A percentile compares a stretch with the other conserved stretches of the same genome.
Conservation (phyloP, 2,888 invertebrate species). For the Volucella zonaria region DNA sequence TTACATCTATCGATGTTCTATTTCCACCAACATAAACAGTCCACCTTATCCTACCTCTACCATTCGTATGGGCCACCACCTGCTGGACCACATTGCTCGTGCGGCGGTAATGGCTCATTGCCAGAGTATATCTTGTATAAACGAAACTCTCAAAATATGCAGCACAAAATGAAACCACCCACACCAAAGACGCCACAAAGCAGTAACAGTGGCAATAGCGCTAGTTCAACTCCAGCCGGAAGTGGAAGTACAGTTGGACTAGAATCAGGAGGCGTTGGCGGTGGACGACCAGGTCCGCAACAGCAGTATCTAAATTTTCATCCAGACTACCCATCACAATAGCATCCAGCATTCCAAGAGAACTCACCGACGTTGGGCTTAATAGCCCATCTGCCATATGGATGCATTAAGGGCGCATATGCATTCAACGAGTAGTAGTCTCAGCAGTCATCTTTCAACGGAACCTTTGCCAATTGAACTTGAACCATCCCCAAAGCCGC, state of each 20-base stretch:
- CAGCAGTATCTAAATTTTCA: constrained; percentile 67
- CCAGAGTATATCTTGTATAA: constrained; percentile 83
- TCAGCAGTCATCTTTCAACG: constrained; percentile 81
- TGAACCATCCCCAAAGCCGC: constrained; percentile 87
- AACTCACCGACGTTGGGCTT: constrained; percentile 88
- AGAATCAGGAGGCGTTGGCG: constrained; percentile 71
- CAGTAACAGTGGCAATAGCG: constrained; percentile 77
- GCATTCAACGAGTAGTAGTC: constrained; percentile 84
- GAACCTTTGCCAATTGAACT: constrained; percentile 83
- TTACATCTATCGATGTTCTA: constrained; percentile 88
- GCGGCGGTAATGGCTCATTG: constrained; percentile 82
- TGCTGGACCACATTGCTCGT: constrained; percentile 80
- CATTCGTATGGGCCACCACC: constrained; percentile 83
- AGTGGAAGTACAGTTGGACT: constrained; percentile 81
- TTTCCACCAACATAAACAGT: constrained; percentile 86
- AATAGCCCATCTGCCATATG: constrained; percentile 86
- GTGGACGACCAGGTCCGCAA: constrained; percentile 53
- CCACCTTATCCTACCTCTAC: constrained; percentile 85
- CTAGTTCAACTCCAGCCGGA: constrained; percentile 79
- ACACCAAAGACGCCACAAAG: constrained; percentile 83
- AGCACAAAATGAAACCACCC: constrained; percentile 81
- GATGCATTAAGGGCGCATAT: constrained; percentile 91
- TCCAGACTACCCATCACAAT: constrained; percentile 80
- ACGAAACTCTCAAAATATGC: constrained; percentile 80
- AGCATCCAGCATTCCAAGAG: constrained; percentile 87